Percentiles rank a stretch among this genome's conserved stretches.
phyloP scores from a whole-genome alignment of 2,797 vertebrate species.

The Zenarchopterus dispar region DNA sequence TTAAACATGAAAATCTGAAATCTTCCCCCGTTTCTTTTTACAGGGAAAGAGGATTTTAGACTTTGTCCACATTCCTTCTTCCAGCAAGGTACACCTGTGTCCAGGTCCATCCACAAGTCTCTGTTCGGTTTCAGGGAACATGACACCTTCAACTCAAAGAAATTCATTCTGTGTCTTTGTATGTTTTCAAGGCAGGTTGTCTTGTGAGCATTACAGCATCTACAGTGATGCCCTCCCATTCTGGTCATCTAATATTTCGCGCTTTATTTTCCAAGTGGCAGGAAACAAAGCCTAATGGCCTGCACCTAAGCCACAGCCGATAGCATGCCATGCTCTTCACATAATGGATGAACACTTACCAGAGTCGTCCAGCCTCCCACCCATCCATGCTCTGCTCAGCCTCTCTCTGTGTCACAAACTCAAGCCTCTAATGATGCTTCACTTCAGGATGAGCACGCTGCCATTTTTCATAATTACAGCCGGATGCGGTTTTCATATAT shows the following conservation, averaged over 20 bases:
- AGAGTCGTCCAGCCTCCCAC: conserved; percentile 17
- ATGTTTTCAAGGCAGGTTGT: conserved; percentile 18
- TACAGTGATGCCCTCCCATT: conserved; percentile 21
- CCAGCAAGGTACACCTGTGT: background rate
- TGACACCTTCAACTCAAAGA: conserved; percentile 16
- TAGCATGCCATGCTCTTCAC: conserved; percentile 39
- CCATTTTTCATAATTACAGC: conserved; percentile 74
- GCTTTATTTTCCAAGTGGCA: conserved; percentile 3
- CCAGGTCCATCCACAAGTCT: conserved; percentile 10
- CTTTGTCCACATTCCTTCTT: background rate
- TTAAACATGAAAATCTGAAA: too few species aligned
- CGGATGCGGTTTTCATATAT: conserved; percentile 63
- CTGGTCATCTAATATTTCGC: conserved; percentile 6
- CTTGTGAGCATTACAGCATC: conserved; percentile 9
- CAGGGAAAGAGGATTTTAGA: background rate
- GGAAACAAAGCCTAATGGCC: conserved; percentile 42
- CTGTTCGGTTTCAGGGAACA: conserved; percentile 19
- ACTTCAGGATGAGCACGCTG: conserved; percentile 57
- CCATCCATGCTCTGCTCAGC: conserved; percentile 33
- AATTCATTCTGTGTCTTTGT: background rate
- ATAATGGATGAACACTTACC: conserved; percentile 62
- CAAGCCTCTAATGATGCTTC: conserved; percentile 55
- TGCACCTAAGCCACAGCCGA: conserved; percentile 35
- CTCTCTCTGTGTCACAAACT: conserved; percentile 49
- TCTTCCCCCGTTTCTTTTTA: too few species aligned